Conservation (phyloP, 1,140 invertebrate species). For the Drosophila gunungcola region DNA sequence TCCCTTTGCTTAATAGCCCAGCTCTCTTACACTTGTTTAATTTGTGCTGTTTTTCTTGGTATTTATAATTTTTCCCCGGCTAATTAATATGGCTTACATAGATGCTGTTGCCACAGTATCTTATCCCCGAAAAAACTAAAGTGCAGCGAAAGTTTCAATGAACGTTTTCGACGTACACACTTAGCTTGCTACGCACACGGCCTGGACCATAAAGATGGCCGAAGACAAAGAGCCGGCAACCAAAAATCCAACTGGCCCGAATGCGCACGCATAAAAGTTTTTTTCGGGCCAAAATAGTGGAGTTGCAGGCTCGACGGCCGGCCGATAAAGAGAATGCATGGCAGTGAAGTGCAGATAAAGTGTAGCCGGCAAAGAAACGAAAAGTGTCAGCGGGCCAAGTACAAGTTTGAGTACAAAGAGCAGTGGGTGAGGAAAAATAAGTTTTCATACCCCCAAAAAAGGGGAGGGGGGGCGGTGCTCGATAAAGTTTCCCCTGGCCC, state of each 20-base stretch:
- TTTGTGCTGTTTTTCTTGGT: conserved; percentile 16
- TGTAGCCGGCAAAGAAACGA: conserved; percentile 61
- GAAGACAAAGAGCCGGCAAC: conserved; percentile 33
- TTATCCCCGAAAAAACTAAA: conserved; percentile 15
- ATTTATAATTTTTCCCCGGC: conserved; percentile 51
- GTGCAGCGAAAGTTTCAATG: conserved; percentile 57
- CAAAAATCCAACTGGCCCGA: conserved; percentile 43
- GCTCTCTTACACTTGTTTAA: conserved; percentile 17
- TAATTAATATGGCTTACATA: conserved; percentile 65
- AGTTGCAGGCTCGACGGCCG: conserved; percentile 55
- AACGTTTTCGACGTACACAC: conserved; percentile 31
- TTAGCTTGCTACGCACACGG: conserved; percentile 54
- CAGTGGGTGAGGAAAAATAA: conserved; percentile 42
- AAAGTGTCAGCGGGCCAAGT: conserved; percentile 75
- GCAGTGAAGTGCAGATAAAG: conserved; percentile 59
- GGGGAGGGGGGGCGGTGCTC: not conserved
- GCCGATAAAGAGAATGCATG: conserved; percentile 56
- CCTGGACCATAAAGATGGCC: conserved; percentile 58
- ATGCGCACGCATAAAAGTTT: conserved; percentile 35
- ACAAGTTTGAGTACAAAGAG: conserved; percentile 46
- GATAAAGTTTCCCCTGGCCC: conserved; percentile 50
- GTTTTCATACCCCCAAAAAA: conserved; percentile 36
- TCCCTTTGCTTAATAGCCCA: not conserved
- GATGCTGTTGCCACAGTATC: conserved; percentile 24
- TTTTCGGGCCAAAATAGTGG: conserved; percentile 16